phyloP scores from a whole-genome alignment of 2,797 vertebrate species.

The Pseudochirops corinnae region DNA sequence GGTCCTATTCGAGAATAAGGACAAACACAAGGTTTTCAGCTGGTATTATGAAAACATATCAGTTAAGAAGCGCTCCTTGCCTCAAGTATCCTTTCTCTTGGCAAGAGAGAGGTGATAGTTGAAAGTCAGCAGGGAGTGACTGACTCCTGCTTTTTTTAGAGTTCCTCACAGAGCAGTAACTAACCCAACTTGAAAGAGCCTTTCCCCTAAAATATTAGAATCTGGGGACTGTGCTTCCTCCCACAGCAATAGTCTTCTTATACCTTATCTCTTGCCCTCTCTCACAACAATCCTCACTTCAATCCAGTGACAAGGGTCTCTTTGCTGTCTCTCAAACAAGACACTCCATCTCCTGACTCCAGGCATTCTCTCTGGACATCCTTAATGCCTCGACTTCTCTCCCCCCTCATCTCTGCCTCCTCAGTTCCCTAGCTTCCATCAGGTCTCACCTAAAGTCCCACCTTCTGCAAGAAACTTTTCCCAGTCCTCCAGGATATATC shows the following conservation, averaged over 20 bases:
- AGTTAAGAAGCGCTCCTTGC: neutral
- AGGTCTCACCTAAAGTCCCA: neutral
- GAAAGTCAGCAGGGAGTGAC: neutral
- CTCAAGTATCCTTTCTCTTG: neutral
- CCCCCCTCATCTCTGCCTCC: neutral
- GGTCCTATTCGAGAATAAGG: too few species aligned
- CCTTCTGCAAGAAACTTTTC: neutral
- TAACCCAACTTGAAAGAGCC: neutral
- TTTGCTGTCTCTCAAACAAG: neutral
- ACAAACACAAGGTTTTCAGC: neutral
- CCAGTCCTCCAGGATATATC: neutral
- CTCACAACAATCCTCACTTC: neutral
- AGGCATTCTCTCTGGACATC: neutral
- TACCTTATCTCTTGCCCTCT: neutral
- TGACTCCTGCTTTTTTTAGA: neutral
- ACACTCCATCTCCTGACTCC: neutral
- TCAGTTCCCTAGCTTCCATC: neutral
- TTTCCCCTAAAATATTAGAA: neutral
- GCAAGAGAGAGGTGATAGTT: neutral
- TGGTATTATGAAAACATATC: neutral
- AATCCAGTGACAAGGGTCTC: neutral
- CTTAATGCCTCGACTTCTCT: neutral
- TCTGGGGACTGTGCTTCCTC: neutral
- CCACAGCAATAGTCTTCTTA: neutral
- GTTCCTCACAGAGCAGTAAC: neutral